Base-by-base conservation (phyloP, 2,113 vertebrate species). In the Hypocryptadius cinnamomeus region DNA sequence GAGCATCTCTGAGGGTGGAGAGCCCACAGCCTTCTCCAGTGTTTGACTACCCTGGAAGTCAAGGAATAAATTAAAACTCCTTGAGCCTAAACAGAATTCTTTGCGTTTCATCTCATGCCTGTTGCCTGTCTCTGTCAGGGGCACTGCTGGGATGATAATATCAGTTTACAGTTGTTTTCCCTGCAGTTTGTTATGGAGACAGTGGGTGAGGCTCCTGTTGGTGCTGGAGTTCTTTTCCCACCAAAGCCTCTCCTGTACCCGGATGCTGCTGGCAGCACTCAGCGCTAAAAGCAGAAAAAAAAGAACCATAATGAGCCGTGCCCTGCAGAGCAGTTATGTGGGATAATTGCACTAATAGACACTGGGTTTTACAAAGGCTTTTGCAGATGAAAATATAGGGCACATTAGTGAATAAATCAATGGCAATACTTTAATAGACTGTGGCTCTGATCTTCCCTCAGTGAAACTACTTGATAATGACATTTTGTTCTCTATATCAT, bases 381-480 rank as follows among this genome's bases (percentile, higher is more conserved):
- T 69, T 68, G 78, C 56, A 17, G 70, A 84, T 77, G 85, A 85
- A 35, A 83, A 89, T 95, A 96, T 73, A 82, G 94, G 76, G 65
- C 69, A 45, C 65, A 44, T 88, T 87, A 91, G 85, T 50, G 82
- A 91, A 60, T 90, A 88, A 90, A 94, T 94, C 91, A 90, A 35
- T 87, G 83, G 89, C 66, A 81, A 79, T 85, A 47, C 81, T 53
- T 89, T 95, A 93, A 94, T 82, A 93, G 94, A 70, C 57, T 66
- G 40, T 84, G 70, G 18, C 91, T 91, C 53, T 79, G 48, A 86
- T 87, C 92, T 63, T 23, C 54, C 50, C 74, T 79, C 84, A 53
- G 79, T 78, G 76, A 81, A 95, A 79, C 88, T 92, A 89, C 64
- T 88, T 66, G 50, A 85, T 92, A 93, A 91, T 93, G 80, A 80